Evolutionary conservation across 2,888 invertebrate species (phyloP).

Genomic region (Octonoba sinensis): DNA sequence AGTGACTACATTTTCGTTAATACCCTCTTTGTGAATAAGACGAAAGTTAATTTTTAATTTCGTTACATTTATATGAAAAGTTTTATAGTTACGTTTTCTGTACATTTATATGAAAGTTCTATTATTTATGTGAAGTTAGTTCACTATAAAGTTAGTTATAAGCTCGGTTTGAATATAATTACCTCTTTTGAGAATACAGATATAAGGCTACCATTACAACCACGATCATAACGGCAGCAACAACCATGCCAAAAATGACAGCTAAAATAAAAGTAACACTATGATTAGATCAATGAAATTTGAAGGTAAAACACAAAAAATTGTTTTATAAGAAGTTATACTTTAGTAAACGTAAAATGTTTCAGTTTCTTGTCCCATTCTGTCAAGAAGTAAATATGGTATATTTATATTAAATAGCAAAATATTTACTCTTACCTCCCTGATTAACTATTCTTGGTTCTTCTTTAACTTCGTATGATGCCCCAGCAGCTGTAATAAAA

Average conservation of each 20-base stretch:
- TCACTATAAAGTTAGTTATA: neutral
- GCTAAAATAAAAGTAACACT: slow-evolving; percentile 17
- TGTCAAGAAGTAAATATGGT: too few species aligned
- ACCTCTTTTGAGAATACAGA: slow-evolving; percentile 45
- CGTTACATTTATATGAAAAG: too few species aligned
- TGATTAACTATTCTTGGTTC: slow-evolving; percentile 34
- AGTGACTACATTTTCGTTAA: too few species aligned
- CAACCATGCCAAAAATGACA: slow-evolving; percentile 60
- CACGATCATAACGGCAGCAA: slow-evolving; percentile 52
- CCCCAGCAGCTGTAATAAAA: slow-evolving; percentile 35
- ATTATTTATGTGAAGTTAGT: too few species aligned
- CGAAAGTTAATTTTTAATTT: too few species aligned
- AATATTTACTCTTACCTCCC: slow-evolving; percentile 31
- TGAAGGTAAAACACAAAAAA: neutral
- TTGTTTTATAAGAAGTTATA: neutral
- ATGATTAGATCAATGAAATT: too few species aligned
- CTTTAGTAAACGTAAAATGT: too few species aligned
- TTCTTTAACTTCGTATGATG: slow-evolving; percentile 29
- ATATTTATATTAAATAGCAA: too few species aligned
- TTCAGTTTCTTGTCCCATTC: too few species aligned
- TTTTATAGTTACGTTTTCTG: too few species aligned
- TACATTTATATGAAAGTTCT: too few species aligned
- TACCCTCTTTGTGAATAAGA: too few species aligned
- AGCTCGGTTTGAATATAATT: neutral
- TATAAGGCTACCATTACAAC: slow-evolving; percentile 47